These are phyloP conservation scores for Tricholaema leucomelas DNA, from an alignment of 2,113 vertebrate genomes.

Conservation along the genomic window DNA sequence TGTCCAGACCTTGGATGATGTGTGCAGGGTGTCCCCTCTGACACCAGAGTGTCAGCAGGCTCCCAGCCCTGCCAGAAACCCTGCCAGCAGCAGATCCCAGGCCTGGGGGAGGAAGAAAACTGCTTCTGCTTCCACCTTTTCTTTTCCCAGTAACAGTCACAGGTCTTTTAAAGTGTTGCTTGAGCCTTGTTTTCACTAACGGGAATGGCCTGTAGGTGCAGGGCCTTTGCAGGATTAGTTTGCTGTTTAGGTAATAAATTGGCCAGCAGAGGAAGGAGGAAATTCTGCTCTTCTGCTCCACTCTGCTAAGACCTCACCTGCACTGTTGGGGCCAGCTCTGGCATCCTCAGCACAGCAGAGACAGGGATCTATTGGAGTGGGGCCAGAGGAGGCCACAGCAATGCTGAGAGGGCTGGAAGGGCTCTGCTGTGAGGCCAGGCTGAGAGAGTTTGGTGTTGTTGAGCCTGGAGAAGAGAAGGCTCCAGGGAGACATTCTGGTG, in stretches of 20 bases:
- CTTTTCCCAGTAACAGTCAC: neutral
- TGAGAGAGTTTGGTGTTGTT: too few species aligned
- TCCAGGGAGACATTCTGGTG: too few species aligned
- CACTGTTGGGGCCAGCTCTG: too few species aligned
- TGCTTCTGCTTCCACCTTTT: neutral
- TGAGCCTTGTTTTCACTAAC: neutral
- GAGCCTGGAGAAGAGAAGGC: too few species aligned
- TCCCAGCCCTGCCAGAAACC: neutral
- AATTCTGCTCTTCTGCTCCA: neutral
- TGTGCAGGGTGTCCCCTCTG: neutral
- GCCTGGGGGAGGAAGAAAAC: neutral
- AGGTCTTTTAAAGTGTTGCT: neutral
- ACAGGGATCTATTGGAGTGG: too few species aligned
- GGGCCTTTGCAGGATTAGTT: neutral
- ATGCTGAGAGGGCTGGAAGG: neutral
- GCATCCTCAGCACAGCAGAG: too few species aligned
- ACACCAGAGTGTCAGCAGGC: neutral
- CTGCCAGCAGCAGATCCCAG: neutral
- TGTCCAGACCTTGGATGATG: neutral
- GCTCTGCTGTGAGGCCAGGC: too few species aligned
- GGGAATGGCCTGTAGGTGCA: neutral
- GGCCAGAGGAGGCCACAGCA: too few species aligned
- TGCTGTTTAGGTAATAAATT: neutral
- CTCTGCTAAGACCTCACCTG: too few species aligned
- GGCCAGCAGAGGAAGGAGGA: neutral